phyloP scores from a whole-genome alignment of 2,797 vertebrate genomes.

The Thamnophis elegans region DNA sequence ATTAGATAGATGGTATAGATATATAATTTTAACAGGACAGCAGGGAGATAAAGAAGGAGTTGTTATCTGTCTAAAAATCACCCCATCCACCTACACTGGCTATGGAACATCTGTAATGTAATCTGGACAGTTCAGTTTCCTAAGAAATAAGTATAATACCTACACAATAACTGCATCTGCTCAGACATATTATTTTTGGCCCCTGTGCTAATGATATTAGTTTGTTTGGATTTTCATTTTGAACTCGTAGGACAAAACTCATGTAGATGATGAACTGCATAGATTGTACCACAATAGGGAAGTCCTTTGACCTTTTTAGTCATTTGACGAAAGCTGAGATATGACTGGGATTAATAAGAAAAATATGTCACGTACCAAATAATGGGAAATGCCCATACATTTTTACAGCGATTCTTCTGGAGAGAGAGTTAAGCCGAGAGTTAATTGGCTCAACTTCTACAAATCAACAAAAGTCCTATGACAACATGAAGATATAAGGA shows the following conservation, averaged over 20 bases:
- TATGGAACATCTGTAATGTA: background rate
- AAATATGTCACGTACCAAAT: background rate
- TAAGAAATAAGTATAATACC: background rate
- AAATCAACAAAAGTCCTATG: background rate
- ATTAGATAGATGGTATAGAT: background rate
- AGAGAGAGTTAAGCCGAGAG: background rate
- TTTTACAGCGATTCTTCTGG: background rate
- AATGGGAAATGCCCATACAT: background rate
- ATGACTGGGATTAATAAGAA: background rate
- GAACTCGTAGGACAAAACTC: background rate
- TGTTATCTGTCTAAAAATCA: constrained; percentile 1
- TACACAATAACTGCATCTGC: background rate
- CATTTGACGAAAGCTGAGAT: background rate
- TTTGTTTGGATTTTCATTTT: background rate
- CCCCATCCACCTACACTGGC: background rate
- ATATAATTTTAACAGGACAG: background rate
- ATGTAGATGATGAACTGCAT: background rate
- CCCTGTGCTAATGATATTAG: background rate
- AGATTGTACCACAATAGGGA: background rate
- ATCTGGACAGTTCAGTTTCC: background rate
- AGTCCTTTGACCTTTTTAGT: background rate
- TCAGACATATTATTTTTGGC: background rate
- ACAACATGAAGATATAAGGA: background rate
- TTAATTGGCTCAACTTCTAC: background rate
- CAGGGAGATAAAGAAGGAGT: background rate